Evolutionary conservation across 1,140 invertebrate genomes (phyloP), one percentile per base, ranked within the genome.

Genomic region (Caenorhabditis brenneri): DNA sequence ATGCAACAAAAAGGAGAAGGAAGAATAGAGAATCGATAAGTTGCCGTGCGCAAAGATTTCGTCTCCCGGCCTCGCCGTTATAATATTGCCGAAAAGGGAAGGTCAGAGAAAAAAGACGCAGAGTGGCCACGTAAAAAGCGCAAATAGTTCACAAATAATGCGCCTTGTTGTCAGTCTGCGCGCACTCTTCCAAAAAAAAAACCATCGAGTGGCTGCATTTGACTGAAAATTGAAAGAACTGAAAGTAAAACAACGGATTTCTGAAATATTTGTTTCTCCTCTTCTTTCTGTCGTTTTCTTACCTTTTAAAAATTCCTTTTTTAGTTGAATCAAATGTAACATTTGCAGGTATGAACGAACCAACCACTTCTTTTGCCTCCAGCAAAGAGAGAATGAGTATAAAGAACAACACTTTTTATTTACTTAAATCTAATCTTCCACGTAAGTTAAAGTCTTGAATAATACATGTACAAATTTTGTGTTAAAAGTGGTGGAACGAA

Each of bases 21-120:
- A 42, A 74, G 65, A 74, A 74, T 42, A 46, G 29, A 74, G 9
- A 74, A 74, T 74, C 65, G 65, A 74, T 74, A 46, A 74, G 36
- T 42, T 42, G 36, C 65, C 19, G 65, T 74, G 65, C 65, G 65
- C 36, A 42, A 42, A 74, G 65, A 74, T 74, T 74, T 74, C 36
- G 19, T 10, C 24, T 7, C 36, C 65, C 6, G 58, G 31, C 58
- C 65, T 10, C 42, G 36, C 12, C 33, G n/a, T 19, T 42, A 24
- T 42, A 7, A 74, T 74, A 74, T 74, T 74, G 65, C 65, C 65
- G 33, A 74, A 74, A 74, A 74, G 65, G 65, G 65, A 46, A 42
- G 22, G 65, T 33, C 19, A 74, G 65, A 74, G 65, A 74, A 74
- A 74, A 42, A 74, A 36, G 65, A 36, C 33, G 24, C 16, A 19